Conservation (phyloP, 2,888 invertebrate genomes). For the Baronia brevicornis region DNA sequence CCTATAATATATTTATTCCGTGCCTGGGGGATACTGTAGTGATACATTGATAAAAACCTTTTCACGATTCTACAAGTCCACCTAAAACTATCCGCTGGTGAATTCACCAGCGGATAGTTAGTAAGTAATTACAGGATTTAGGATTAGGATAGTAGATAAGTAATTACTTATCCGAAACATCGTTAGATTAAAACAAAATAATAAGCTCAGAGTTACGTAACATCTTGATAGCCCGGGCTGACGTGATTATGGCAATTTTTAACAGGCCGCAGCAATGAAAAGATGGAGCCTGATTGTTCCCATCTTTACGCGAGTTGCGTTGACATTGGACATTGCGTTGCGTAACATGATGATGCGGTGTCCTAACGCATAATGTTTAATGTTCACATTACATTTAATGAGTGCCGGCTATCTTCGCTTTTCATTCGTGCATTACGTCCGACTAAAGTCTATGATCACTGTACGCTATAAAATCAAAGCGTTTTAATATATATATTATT, state of each 20-base stretch:
- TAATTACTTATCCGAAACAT: not conserved
- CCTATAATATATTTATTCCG: no score
- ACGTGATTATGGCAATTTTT: conserved; percentile 1
- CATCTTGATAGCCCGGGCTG: not conserved
- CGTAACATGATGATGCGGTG: not conserved
- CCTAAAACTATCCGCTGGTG: no score
- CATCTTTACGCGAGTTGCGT: not conserved
- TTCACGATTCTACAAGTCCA: no score
- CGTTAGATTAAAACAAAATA: not conserved
- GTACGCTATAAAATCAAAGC: no score
- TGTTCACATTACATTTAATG: not conserved
- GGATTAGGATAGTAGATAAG: no score
- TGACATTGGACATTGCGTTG: conserved; percentile 1
- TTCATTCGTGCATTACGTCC: no score
- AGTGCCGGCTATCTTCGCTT: not conserved
- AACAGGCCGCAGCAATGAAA: not conserved
- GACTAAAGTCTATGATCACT: no score
- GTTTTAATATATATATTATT: no score
- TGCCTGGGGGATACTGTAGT: no score
- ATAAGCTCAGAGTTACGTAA: not conserved
- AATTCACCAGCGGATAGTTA: no score
- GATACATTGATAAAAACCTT: no score
- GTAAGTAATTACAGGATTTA: no score
- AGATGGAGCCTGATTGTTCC: conserved; percentile 1
- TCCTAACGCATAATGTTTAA: conserved; percentile 2